Percentiles rank a stretch among this genome's conserved stretches.
Conservation (phyloP, 64 coral and sea anemone species). For the Hydrozoanthus tunicans region DNA sequence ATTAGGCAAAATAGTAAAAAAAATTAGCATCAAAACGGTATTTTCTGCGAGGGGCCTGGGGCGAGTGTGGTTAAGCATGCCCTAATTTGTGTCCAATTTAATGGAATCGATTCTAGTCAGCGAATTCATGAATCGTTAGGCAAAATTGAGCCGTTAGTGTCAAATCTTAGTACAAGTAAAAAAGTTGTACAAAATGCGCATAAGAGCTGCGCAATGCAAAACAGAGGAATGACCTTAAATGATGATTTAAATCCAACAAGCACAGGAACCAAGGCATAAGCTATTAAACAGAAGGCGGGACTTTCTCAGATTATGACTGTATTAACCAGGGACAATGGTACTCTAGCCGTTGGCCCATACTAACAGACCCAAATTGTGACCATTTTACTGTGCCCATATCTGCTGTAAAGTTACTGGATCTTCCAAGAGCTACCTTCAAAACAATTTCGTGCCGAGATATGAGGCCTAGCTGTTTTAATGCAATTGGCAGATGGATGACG, state of each 20-base stretch:
- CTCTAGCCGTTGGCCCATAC: constrained; percentile 23
- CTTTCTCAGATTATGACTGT: constrained; percentile 44
- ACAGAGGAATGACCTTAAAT: background rate
- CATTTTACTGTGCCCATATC: constrained; percentile 1
- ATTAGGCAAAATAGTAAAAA: too few relatives aligned
- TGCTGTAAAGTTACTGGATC: background rate
- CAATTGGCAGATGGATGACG: constrained; percentile 13
- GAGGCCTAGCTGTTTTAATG: constrained; percentile 1
- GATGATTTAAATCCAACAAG: constrained; percentile 33
- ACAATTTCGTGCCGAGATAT: background rate
- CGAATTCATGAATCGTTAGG: too few relatives aligned
- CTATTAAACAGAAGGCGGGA: constrained; percentile 4
- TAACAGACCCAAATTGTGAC: constrained; percentile 36
- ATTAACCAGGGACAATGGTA: constrained; percentile 37
- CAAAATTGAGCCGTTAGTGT: too few relatives aligned
- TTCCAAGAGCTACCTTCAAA: constrained; percentile 4
- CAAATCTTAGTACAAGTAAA: too few relatives aligned
- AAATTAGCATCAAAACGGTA: too few relatives aligned
- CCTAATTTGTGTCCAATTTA: too few relatives aligned
- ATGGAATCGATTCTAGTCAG: too few relatives aligned
- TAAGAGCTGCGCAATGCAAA: too few relatives aligned
- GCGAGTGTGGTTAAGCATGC: too few relatives aligned
- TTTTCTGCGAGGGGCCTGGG: too few relatives aligned
- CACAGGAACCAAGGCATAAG: constrained; percentile 10
- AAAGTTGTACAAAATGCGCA: too few relatives aligned